A percentile compares a stretch with the other conserved stretches of the same genome.
Evolutionary conservation across 2,888 invertebrate species (phyloP).

Genomic region (Plutella xylostella): DNA sequence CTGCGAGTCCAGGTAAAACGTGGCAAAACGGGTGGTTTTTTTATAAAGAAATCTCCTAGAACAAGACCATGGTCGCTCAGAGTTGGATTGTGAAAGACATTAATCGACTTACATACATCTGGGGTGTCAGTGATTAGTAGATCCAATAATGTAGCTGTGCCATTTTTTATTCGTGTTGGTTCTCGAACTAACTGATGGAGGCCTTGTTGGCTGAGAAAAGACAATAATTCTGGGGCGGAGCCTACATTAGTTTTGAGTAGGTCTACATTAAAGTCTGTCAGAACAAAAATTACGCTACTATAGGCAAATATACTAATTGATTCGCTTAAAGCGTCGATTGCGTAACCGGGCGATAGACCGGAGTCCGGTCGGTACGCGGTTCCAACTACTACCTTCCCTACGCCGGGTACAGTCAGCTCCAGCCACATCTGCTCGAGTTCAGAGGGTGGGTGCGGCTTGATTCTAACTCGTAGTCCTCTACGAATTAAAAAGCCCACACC

Average conservation of each 20-base stretch:
- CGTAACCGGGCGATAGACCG: not conserved
- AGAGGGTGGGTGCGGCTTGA: slow-evolving; percentile 1
- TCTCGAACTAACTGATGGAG: not conserved
- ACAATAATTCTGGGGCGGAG: not conserved
- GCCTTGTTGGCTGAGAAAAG: slow-evolving; percentile 1
- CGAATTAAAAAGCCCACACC: slow-evolving; percentile 4
- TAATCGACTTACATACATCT: not conserved
- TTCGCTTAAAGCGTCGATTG: slow-evolving; percentile 3
- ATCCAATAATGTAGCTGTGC: slow-evolving; percentile 4
- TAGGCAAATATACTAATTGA: not conserved
- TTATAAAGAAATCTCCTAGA: not conserved
- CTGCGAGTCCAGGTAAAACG: not conserved
- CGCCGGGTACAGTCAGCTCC: not conserved
- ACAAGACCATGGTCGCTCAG: slow-evolving; percentile 3
- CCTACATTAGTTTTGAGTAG: not conserved
- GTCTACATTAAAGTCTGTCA: slow-evolving; percentile 1
- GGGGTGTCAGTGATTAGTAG: slow-evolving; percentile 1
- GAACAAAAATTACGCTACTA: not conserved
- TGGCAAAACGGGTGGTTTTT: not conserved
- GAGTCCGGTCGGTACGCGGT: slow-evolving; percentile 5
- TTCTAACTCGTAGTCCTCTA: not conserved
- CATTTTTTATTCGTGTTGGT: not conserved
- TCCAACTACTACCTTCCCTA: not conserved
- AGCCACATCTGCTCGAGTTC: slow-evolving; percentile 3
- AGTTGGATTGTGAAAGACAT: not conserved